Conservation (phyloP, 2,888 invertebrate species). For the Pseudoips prasinana region DNA sequence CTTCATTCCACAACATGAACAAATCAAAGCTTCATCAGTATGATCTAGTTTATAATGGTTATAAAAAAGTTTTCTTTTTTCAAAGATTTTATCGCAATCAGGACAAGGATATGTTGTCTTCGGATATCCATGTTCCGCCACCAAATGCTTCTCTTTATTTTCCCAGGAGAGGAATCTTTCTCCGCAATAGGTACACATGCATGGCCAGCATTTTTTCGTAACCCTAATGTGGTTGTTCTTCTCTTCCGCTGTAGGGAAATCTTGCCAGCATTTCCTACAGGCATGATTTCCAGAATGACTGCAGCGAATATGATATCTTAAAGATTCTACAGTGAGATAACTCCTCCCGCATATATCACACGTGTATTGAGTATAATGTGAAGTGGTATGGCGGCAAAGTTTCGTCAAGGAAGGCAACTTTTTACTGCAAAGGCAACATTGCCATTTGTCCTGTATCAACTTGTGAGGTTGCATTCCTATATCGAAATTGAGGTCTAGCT, state of each 20-base stretch:
- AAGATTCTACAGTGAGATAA: constrained; percentile 55
- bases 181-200: constrained; percentile 55
- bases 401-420: constrained; percentile 56
- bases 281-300: constrained; percentile 50
- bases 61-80: constrained; percentile 53
- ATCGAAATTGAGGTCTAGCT: constrained; percentile 48
- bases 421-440: constrained; percentile 52
- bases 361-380: constrained; percentile 59
- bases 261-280: constrained; percentile 64
- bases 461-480: constrained; percentile 62
- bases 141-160: constrained; percentile 54
- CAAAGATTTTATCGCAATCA: constrained; percentile 51
- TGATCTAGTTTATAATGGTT: constrained; percentile 56
- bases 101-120: constrained; percentile 52
- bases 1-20: constrained; percentile 56
- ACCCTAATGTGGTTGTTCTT: constrained; percentile 51
- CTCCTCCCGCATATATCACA: constrained; percentile 66
- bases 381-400: constrained; percentile 59
- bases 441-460: constrained; percentile 53
- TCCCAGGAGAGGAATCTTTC: constrained; percentile 69
- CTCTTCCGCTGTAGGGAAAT: constrained; percentile 48
- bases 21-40: constrained; percentile 52
- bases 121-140: constrained; percentile 45
- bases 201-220: constrained; percentile 57
- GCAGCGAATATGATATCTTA: constrained; percentile 60